Conservation (phyloP, 2,797 vertebrate genomes). For the Thamnophis elegans region DNA sequence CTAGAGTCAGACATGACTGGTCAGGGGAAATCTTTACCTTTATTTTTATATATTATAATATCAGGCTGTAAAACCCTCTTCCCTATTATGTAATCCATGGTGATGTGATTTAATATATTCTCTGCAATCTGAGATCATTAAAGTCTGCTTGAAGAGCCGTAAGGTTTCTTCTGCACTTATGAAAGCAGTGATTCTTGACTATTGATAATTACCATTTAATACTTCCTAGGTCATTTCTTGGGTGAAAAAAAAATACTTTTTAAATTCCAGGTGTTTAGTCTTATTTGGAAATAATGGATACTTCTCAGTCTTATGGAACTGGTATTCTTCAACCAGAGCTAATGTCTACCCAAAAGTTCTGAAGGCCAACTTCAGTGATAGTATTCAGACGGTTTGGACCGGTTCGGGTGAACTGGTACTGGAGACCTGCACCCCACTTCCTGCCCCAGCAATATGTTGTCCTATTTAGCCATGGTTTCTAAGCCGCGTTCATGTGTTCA, state of each 20-base stretch:
- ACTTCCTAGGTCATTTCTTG: background rate
- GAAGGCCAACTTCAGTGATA: too few relatives aligned
- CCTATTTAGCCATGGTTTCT: too few relatives aligned
- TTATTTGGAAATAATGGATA: background rate
- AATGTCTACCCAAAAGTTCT: too few relatives aligned
- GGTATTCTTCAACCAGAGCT: background rate
- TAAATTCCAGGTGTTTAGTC: background rate
- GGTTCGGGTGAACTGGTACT: too few relatives aligned
- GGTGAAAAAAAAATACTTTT: background rate
- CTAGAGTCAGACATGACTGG: too few relatives aligned
- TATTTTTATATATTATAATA: background rate
- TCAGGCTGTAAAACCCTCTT: background rate
- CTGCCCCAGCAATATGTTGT: too few relatives aligned
- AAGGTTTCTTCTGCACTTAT: background rate
- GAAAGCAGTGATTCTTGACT: background rate
- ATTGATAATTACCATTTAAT: background rate
- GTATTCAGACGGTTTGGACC: too few relatives aligned
- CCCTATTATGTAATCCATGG: background rate
- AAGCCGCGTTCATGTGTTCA: too few relatives aligned
- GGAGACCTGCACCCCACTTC: too few relatives aligned
- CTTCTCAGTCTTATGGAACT: background rate
- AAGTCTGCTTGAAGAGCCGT: background rate
- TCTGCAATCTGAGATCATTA: background rate
- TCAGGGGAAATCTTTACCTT: too few relatives aligned
- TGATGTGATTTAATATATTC: background rate